These are phyloP conservation scores for Pipistrellus nathusii DNA, from an alignment of 2,797 vertebrate genomes.

Conservation along the genomic window DNA sequence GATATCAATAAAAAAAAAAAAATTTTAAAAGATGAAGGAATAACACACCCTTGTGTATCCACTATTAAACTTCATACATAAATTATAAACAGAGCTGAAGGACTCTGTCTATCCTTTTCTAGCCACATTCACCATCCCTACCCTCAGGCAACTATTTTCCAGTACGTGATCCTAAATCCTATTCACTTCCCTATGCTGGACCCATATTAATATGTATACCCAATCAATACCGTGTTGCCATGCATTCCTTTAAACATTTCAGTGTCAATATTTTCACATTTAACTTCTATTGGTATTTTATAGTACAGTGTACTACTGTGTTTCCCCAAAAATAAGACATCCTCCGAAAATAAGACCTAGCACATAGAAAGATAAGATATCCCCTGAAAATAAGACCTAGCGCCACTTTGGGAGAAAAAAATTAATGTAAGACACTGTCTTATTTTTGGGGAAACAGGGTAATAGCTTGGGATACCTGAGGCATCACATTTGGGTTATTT, in stretches of 20 bases:
- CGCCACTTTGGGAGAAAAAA: too few relatives aligned
- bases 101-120: background rate
- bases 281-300: background rate
- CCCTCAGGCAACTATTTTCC: background rate
- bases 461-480: background rate
- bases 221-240: background rate
- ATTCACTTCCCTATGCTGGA: background rate
- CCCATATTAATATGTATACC: background rate
- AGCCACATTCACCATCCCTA: background rate
- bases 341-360: too few relatives aligned
- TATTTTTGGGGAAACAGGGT: too few relatives aligned
- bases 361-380: too few relatives aligned
- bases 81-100: background rate
- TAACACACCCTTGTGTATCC: background rate
- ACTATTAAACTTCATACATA: constrained; percentile 19
- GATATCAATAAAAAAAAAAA: too few relatives aligned
- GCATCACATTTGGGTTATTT: background rate
- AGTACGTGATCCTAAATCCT: background rate
- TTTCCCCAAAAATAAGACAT: too few relatives aligned
- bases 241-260: background rate
- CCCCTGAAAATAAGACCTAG: too few relatives aligned
- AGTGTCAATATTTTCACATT: background rate
- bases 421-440: too few relatives aligned
- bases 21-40: background rate
- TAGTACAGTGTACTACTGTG: background rate